Conservation (phyloP, 2,113 vertebrate species). For the Zosterops hypoxanthus region DNA sequence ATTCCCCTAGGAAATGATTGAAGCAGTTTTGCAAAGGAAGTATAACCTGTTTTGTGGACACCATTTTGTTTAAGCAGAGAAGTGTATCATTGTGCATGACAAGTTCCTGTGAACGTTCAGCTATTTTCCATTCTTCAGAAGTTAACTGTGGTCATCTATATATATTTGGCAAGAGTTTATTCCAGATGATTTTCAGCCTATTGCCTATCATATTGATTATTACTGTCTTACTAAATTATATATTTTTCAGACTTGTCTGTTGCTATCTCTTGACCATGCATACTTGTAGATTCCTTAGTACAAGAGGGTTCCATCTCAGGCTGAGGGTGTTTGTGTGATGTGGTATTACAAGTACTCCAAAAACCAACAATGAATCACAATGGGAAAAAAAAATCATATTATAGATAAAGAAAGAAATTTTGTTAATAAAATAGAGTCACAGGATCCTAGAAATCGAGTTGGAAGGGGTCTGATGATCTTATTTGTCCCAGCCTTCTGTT, state of each 20-base stretch:
- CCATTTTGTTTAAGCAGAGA: not conserved
- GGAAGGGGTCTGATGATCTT: not conserved
- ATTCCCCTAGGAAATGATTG: not conserved
- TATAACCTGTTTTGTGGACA: not conserved
- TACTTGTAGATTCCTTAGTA: not conserved
- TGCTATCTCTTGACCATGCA: not conserved
- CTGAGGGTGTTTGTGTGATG: not conserved
- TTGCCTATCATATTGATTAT: not conserved
- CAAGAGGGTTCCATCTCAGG: not conserved
- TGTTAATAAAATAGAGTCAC: not conserved
- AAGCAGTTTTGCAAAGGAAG: not conserved
- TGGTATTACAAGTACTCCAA: not conserved
- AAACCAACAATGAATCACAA: not conserved
- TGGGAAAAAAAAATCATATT: not conserved
- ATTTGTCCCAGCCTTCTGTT: not conserved
- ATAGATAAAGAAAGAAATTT: not conserved
- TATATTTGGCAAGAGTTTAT: not conserved
- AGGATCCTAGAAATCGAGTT: not conserved
- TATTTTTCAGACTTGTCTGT: not conserved
- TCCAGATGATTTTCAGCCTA: not conserved
- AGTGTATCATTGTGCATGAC: not conserved
- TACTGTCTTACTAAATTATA: not conserved
- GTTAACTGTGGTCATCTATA: not conserved
- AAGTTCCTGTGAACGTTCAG: not conserved
- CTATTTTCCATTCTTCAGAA: not conserved